These are phyloP conservation scores for Apotomis turbidana DNA, from an alignment of 2,888 invertebrate genomes.

Conservation along the genomic window DNA sequence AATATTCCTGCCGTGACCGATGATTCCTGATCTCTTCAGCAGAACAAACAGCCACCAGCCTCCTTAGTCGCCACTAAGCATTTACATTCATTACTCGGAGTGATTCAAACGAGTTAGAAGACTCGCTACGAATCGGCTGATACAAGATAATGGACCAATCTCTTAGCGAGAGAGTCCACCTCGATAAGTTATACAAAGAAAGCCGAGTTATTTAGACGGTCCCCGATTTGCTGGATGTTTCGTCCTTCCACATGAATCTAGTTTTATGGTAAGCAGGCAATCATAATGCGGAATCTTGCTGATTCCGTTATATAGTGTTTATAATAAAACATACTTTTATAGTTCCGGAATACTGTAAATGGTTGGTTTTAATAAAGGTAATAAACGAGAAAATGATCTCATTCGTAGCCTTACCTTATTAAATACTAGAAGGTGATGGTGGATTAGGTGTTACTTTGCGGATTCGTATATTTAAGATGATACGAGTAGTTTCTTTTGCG, in stretches of 20 bases:
- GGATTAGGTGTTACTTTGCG: too few species aligned
- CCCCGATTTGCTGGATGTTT: constrained; percentile 53
- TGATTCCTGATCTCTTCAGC: not conserved
- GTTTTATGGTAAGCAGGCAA: constrained; percentile 56
- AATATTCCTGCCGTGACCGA: not conserved
- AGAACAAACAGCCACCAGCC: constrained; percentile 14
- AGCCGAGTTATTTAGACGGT: constrained; percentile 44
- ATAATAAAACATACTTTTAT: constrained; percentile 32
- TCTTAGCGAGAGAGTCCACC: constrained; percentile 67
- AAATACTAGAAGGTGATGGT: not conserved
- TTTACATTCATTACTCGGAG: constrained; percentile 62
- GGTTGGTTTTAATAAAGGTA: not conserved
- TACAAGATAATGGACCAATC: constrained; percentile 75
- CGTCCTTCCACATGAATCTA: constrained; percentile 52
- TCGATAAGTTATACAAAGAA: constrained; percentile 60
- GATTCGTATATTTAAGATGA: too few species aligned
- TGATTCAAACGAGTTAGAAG: constrained; percentile 59
- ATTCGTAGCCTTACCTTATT: not conserved
- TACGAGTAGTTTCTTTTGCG: too few species aligned
- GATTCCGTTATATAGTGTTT: constrained; percentile 44
- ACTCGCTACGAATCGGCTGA: constrained; percentile 66
- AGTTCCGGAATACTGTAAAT: not conserved
- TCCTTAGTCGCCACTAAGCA: constrained; percentile 42
- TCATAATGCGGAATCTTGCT: constrained; percentile 52
- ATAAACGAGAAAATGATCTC: not conserved